Evolutionary conservation across 2,888 invertebrate species (phyloP).

Genomic region (Epistrophella euchroma): DNA sequence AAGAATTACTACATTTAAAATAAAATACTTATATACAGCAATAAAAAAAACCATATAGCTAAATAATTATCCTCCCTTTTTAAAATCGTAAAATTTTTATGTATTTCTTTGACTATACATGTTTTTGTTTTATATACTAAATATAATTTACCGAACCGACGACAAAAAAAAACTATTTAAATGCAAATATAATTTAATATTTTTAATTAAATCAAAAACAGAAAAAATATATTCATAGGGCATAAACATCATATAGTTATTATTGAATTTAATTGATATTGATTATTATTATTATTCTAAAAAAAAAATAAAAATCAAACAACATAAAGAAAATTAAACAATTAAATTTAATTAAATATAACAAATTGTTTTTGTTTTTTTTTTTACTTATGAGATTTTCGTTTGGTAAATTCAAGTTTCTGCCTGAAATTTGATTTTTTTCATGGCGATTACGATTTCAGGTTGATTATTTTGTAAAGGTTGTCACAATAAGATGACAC

Average conservation of each 20-base stretch:
- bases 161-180: conserved; percentile 14
- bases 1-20: neutral
- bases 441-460: no score
- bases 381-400: no score
- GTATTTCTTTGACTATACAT: conserved; percentile 29
- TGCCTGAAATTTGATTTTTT: no score
- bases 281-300: conserved; percentile 65
- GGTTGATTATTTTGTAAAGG: no score
- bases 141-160: conserved; percentile 37
- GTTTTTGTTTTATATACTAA: conserved; percentile 24
- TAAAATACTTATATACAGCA: conserved; percentile 7
- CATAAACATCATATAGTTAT: conserved; percentile 68
- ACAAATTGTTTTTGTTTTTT: neutral
- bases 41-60: conserved; percentile 44
- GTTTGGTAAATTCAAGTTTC: no score
- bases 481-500: no score
- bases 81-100: conserved; percentile 36
- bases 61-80: conserved; percentile 25
- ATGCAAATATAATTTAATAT: conserved; percentile 43
- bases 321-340: conserved; percentile 48
- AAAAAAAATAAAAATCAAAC: conserved; percentile 52
- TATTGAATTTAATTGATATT: conserved; percentile 59
- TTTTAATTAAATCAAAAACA: conserved; percentile 31
- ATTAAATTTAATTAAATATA: conserved; percentile 42
- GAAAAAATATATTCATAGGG: conserved; percentile 64